Evolutionary conservation across 2,797 vertebrate species (phyloP).

Genomic region (Crenichthys baileyi): DNA sequence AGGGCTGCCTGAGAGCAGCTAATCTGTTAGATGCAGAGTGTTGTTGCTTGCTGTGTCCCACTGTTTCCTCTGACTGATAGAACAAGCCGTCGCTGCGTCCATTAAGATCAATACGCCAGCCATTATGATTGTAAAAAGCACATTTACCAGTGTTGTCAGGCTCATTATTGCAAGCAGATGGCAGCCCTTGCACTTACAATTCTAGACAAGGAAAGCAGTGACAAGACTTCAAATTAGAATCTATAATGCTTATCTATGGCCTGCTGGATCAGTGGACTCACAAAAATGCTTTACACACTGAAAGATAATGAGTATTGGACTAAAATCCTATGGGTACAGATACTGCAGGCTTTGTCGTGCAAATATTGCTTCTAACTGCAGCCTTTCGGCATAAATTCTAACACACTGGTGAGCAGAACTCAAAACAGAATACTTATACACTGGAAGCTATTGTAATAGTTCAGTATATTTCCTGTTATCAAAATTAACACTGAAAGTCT

Average conservation of each 20-base stretch:
- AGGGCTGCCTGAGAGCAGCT: constrained; percentile 76
- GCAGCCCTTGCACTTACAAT: constrained; percentile 86
- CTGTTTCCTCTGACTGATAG: constrained; percentile 83
- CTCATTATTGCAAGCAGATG: constrained; percentile 98
- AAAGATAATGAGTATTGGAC: constrained; percentile 48
- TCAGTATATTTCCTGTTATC: neutral
- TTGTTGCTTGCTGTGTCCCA: constrained; percentile 77
- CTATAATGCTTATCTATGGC: constrained; percentile 93
- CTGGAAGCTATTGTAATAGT: neutral
- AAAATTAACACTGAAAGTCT: neutral
- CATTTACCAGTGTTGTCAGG: constrained; percentile 90
- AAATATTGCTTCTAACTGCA: constrained; percentile 10
- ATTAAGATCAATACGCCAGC: constrained; percentile 91
- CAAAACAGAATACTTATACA: neutral
- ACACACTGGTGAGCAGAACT: constrained; percentile 7
- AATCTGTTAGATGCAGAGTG: constrained; percentile 76
- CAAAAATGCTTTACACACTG: constrained; percentile 67
- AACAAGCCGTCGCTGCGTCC: constrained; percentile 83
- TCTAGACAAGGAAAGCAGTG: constrained; percentile 86
- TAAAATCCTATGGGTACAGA: constrained; percentile 39
- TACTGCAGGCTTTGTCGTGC: constrained; percentile 19
- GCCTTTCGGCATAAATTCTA: constrained; percentile 17
- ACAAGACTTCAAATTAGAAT: constrained; percentile 98
- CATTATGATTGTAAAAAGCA: constrained; percentile 93
- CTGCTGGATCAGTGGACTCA: constrained; percentile 82